Percentiles rank a stretch among this genome's conserved stretches.
These are phyloP conservation scores for Leptinotarsa haldemani DNA, from an alignment of 2,888 invertebrate genomes.

Conservation along the genomic window DNA sequence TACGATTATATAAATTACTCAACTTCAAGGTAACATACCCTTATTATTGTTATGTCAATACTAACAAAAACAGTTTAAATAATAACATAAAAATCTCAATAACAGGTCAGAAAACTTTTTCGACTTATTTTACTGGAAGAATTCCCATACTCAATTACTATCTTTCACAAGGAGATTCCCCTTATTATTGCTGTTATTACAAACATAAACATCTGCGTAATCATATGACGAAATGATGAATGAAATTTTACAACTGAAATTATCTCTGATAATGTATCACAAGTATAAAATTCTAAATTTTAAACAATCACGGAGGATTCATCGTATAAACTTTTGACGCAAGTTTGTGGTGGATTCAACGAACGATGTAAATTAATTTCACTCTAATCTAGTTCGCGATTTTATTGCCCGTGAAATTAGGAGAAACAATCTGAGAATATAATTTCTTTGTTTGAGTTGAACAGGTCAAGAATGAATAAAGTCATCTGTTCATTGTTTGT, in stretches of 20 bases:
- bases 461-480: no score
- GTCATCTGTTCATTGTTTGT: no score
- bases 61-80: no score
- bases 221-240: conserved; percentile 11
- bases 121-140: not conserved
- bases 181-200: conserved; percentile 2
- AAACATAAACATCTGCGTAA: not conserved
- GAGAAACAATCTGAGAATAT: no score
- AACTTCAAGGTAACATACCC: no score
- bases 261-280: not conserved
- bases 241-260: conserved; percentile 13
- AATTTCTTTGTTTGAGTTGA: no score
- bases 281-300: not conserved
- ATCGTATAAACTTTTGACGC: not conserved
- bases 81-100: not conserved
- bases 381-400: not conserved
- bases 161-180: not conserved
- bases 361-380: not conserved
- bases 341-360: not conserved
- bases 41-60: no score
- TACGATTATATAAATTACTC: no score
- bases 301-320: not conserved
- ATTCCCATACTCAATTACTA: not conserved
- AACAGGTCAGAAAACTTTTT: not conserved
- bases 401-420: no score